These are phyloP conservation scores for Daktulosphaira vitifoliae DNA, from an alignment of 1,140 invertebrate species.

Conservation along the genomic window DNA sequence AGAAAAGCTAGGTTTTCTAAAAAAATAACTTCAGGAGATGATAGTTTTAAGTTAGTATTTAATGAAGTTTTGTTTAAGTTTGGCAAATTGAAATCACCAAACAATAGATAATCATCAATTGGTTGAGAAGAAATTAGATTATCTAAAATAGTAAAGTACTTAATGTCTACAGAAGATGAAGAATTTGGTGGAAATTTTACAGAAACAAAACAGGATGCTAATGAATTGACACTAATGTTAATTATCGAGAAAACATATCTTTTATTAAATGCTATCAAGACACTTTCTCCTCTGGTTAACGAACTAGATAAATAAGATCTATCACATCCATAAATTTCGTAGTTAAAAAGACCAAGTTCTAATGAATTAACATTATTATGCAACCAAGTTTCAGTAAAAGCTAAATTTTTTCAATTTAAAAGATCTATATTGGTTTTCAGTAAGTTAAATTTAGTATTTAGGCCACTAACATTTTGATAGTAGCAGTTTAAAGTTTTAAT, in stretches of 20 bases:
- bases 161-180: not conserved
- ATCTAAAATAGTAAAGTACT: not conserved
- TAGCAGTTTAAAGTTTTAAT: not conserved
- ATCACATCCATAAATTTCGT: not conserved
- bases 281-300: not conserved
- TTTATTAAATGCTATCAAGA: not conserved
- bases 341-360: not conserved
- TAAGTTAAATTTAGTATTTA: not conserved
- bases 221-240: not conserved
- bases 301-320: not conserved
- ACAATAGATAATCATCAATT: not conserved
- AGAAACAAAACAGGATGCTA: not conserved
- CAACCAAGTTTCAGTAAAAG: not conserved
- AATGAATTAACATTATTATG: not conserved
- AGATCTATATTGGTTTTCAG: not conserved
- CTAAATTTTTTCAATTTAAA: not conserved
- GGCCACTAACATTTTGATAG: not conserved
- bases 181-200: not conserved
- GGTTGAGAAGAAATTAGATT: not conserved
- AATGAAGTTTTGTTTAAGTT: conserved; percentile 1
- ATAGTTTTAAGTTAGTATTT: not conserved
- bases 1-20: not conserved
- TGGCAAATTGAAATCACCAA: not conserved
- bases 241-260: not conserved
- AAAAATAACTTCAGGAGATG: not conserved